Evolutionary conservation across 2,888 invertebrate genomes (phyloP), one percentile per base, ranked within the genome.

Genomic region (Herminia tarsipennalis): DNA sequence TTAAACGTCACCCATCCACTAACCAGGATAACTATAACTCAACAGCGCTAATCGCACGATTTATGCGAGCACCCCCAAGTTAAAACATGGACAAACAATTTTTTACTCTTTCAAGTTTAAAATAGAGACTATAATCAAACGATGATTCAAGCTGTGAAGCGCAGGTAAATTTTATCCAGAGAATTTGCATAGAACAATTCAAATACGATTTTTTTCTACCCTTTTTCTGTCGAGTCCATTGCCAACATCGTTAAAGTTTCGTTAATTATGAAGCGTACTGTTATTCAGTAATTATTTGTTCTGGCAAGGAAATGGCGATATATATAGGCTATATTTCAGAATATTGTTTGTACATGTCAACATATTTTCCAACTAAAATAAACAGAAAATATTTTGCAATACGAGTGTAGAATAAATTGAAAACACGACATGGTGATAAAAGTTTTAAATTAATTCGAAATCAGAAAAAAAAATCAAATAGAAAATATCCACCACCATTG

Each of bases 191-290:
- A 64, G 43, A 58, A 35, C 56, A 55, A 49, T 51, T 63, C 55
- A 58, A 48, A 51, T 43, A 47, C 9, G 13, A 22, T 44, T 49
- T 62, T n/a, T 60, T 46, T 33, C 16, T 29, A 25, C 10, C 53
- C 56, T 65, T 54, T 61, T 51, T 42, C 36, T 27, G 40, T 58
- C 17, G 57, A 66, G 59, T 66, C 57, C 66, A 72, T 54, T 66
- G 75, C 76, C 77, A 78, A 80, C 78, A 73, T 76, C 73, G 73
- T 76, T 76, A 73, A 73, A 75, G 68, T 79, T 76, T 70, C 51
- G 66, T 75, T 81, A 74, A 78, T 81, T 75, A 76, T 69, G 61
- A 72, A 62, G 54, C 47, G 60, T 54, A 40, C 54, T 42, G 61
- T 65, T 61, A 64, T 70, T 72, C 58, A 45, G 48, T 64, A n/a